Conservation (phyloP, 2,797 vertebrate genomes). For the Epinephelus coioides region DNA sequence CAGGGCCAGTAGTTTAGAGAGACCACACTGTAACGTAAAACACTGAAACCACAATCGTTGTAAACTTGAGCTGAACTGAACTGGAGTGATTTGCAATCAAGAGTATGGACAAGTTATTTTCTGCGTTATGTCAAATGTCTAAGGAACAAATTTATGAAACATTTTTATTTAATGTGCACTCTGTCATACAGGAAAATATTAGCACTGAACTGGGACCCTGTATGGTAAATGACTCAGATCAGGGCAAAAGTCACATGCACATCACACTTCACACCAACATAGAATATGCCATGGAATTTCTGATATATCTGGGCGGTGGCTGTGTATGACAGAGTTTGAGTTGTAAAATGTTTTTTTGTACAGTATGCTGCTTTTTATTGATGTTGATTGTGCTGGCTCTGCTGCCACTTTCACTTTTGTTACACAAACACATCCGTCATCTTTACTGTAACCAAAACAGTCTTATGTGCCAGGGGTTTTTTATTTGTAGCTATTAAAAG, state of each 20-base stretch:
- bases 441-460: background rate
- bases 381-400: background rate
- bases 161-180: background rate
- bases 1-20: conserved; percentile 6
- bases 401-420: conserved; percentile 5
- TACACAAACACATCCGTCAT: background rate
- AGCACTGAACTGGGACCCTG: background rate
- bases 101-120: background rate
- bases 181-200: background rate
- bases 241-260: background rate
- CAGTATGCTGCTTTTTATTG: background rate
- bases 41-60: conserved; percentile 16
- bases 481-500: background rate
- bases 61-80: conserved; percentile 11
- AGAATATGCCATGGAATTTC: background rate
- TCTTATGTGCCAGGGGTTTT: background rate
- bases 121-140: background rate
- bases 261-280: conserved; percentile 10
- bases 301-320: background rate
- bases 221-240: background rate
- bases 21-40: conserved; percentile 23
- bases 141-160: background rate
- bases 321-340: background rate
- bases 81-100: conserved; percentile 3
- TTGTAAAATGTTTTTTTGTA: background rate